These are phyloP conservation scores for Rotaria sp. DNA, from an alignment of 2,888 invertebrate species.

Conservation along the genomic window DNA sequence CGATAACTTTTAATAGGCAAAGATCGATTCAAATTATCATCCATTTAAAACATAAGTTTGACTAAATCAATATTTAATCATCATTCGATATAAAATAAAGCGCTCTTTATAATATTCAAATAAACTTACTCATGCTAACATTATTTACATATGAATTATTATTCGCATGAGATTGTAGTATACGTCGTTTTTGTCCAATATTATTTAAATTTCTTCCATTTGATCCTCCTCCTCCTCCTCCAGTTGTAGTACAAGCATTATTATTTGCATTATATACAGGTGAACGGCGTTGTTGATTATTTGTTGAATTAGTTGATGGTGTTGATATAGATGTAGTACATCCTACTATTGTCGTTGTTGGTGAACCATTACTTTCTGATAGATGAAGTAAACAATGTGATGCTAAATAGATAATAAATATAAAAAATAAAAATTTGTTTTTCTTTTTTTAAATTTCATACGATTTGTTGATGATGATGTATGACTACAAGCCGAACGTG, in stretches of 20 bases:
- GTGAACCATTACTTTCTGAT: neutral
- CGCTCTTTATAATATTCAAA: neutral
- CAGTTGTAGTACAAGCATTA: neutral
- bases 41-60: neutral
- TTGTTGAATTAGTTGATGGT: neutral
- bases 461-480: neutral
- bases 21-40: neutral
- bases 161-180: neutral
- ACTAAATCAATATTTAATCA: neutral
- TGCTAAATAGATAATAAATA: neutral
- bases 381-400: conserved; percentile 16
- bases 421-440: neutral
- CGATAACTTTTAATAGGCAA: conserved; percentile 17
- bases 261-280: conserved; percentile 12
- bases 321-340: neutral
- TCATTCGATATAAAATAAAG: neutral
- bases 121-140: neutral
- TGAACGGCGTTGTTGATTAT: neutral
- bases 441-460: neutral
- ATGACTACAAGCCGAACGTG: neutral
- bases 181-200: neutral
- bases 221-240: too few relatives aligned
- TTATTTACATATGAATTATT: conserved; percentile 27
- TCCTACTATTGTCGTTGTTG: neutral
- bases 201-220: conserved; percentile 21